Conservation (phyloP, 2,888 invertebrate species). For the Meganola albula region DNA sequence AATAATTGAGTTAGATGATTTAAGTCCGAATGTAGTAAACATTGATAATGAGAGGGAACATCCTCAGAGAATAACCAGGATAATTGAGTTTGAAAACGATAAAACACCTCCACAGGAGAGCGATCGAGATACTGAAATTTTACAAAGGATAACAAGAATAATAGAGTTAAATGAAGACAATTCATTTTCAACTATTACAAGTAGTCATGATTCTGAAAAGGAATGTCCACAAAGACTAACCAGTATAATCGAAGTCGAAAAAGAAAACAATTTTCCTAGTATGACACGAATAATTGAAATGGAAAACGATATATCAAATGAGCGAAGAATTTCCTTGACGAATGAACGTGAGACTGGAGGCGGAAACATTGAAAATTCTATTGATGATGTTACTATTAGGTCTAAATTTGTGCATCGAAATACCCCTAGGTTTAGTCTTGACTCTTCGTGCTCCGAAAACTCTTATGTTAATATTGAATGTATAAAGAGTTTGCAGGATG, state of each 20-base stretch:
- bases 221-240: constrained; percentile 55
- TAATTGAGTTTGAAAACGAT: constrained; percentile 64
- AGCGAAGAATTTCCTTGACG: constrained; percentile 67
- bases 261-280: constrained; percentile 63
- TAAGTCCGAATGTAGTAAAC: constrained; percentile 42
- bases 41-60: constrained; percentile 54
- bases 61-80: constrained; percentile 64
- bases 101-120: constrained; percentile 42
- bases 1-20: constrained; percentile 66
- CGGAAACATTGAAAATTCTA: constrained; percentile 48
- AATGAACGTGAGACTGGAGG: constrained; percentile 72
- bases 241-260: constrained; percentile 60
- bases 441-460: constrained; percentile 77
- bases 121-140: constrained; percentile 49
- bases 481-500: constrained; percentile 74
- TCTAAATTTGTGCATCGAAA: constrained; percentile 59
- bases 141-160: constrained; percentile 64
- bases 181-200: constrained; percentile 52
- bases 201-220: constrained; percentile 48
- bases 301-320: constrained; percentile 72
- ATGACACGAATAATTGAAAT: constrained; percentile 74
- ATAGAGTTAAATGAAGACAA: constrained; percentile 65
- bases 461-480: constrained; percentile 75
- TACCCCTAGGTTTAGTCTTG: constrained; percentile 71
- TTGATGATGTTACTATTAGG: constrained; percentile 57